Evolutionary conservation across 2,888 invertebrate genomes (phyloP).

Genomic region (Lithophane socia): DNA sequence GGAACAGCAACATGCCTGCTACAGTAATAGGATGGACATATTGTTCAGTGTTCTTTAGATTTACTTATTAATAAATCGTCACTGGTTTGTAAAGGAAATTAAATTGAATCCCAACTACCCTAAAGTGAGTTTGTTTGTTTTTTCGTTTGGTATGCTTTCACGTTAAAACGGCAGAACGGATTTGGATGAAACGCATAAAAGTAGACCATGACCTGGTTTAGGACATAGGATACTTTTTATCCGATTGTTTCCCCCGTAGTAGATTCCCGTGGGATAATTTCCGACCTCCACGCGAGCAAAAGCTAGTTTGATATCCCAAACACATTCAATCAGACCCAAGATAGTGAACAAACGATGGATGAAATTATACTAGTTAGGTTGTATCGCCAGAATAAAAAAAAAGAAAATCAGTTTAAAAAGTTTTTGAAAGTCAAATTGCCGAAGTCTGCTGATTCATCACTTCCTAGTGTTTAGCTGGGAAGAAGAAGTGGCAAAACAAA

Average conservation of each 20-base stretch:
- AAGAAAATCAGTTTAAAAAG: neutral
- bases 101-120: neutral
- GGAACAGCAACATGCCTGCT: no score
- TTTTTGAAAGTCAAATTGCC: neutral
- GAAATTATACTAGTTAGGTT: neutral
- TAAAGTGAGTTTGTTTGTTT: no score
- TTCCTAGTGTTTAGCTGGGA: no score
- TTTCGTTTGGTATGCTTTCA: no score
- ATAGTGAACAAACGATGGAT: neutral
- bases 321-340: neutral
- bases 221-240: no score
- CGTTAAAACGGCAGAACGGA: no score
- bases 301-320: neutral
- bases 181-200: no score
- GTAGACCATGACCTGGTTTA: no score
- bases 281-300: no score
- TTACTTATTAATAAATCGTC: neutral
- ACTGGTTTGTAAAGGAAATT: neutral
- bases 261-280: no score
- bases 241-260: no score
- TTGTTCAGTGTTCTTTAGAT: neutral
- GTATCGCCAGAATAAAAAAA: neutral
- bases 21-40: no score
- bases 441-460: neutral
- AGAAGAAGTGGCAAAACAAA: neutral